phyloP scores from a whole-genome alignment of 2,888 invertebrate genomes.

The Eupithecia subumbrata region DNA sequence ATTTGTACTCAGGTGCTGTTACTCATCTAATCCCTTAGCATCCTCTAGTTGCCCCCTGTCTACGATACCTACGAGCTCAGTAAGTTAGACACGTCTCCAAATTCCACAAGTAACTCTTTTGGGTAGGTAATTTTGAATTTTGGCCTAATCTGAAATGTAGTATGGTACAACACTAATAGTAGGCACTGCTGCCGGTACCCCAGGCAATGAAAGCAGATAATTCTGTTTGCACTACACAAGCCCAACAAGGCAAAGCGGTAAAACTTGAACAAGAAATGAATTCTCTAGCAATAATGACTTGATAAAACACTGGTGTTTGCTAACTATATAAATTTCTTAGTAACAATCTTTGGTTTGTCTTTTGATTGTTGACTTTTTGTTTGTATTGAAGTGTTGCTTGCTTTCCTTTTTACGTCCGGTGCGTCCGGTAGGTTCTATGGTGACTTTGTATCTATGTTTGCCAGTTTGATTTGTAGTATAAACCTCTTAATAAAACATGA shows the following conservation, averaged over 20 bases:
- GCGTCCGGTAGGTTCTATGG: not conserved
- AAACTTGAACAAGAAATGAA: conserved; percentile 66
- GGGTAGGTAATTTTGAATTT: not conserved
- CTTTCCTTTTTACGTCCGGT: conserved; percentile 32
- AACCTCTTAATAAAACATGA: not conserved
- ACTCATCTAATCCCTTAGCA: too few relatives aligned
- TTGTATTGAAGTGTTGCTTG: conserved; percentile 28
- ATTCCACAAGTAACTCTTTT: not conserved
- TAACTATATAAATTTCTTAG: conserved; percentile 47
- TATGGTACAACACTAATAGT: conserved; percentile 25
- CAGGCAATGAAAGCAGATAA: conserved; percentile 70
- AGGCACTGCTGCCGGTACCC: conserved; percentile 48
- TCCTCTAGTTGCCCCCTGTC: too few relatives aligned
- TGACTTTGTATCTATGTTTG: not conserved
- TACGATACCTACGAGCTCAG: not conserved
- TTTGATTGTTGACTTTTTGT: conserved; percentile 45
- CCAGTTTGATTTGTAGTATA: not conserved
- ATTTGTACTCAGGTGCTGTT: too few relatives aligned
- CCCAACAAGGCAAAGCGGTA: conserved; percentile 58
- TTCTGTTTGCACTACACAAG: conserved; percentile 62
- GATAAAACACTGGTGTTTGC: conserved; percentile 58
- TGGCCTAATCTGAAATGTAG: not conserved
- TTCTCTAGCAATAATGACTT: conserved; percentile 64
- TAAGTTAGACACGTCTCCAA: not conserved
- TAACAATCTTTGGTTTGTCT: conserved; percentile 46